Evolutionary conservation across 2,888 invertebrate species (phyloP).

Genomic region (Emmelina monodactyla): DNA sequence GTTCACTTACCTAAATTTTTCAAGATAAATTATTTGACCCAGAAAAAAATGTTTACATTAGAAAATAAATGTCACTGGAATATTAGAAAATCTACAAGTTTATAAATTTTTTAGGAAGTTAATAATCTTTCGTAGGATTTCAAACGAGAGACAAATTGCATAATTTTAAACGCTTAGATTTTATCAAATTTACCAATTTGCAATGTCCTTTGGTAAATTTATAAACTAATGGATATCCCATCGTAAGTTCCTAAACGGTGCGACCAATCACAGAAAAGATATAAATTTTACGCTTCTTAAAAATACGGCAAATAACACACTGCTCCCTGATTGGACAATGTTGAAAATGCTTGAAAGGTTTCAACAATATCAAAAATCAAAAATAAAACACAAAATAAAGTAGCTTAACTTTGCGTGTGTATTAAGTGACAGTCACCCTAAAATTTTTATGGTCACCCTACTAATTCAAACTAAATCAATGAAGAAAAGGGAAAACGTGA

Average conservation of each 20-base stretch:
- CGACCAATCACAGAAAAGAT: conserved; percentile 5
- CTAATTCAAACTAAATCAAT: too few relatives aligned
- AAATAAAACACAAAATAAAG: too few relatives aligned
- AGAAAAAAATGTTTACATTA: not conserved
- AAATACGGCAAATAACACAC: conserved; percentile 7
- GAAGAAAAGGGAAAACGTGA: too few relatives aligned
- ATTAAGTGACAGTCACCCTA: too few relatives aligned
- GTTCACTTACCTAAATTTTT: not conserved
- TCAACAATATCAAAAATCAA: too few relatives aligned
- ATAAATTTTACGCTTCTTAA: conserved; percentile 5
- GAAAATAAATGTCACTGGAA: not conserved
- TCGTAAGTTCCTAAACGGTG: conserved; percentile 5
- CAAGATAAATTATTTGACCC: not conserved
- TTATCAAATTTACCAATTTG: not conserved
- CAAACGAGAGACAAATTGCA: too few relatives aligned
- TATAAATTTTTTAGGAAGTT: not conserved
- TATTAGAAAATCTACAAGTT: not conserved
- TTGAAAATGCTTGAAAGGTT: too few relatives aligned
- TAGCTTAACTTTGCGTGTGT: too few relatives aligned
- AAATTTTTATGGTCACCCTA: too few relatives aligned
- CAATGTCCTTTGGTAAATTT: not conserved
- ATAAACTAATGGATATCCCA: conserved; percentile 2
- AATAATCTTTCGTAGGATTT: too few relatives aligned
- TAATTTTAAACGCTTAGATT: not conserved
- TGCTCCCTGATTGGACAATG: conserved; percentile 6